Conservation (phyloP, 2,888 invertebrate genomes). For the Eupithecia tripunctaria region DNA sequence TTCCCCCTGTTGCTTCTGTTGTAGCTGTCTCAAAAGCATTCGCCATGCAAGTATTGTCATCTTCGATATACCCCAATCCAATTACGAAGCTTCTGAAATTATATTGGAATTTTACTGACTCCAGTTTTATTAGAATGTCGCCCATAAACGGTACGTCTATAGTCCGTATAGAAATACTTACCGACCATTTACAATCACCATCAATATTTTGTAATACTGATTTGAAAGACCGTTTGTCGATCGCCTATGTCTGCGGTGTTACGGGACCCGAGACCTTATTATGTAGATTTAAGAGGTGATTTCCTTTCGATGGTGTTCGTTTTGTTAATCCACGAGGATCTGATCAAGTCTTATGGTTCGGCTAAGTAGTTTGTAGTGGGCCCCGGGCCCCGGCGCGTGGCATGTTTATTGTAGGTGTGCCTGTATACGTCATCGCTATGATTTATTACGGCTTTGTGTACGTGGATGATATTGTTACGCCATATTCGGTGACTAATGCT, state of each 20-base stretch:
- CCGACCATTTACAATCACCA: slow-evolving; percentile 41
- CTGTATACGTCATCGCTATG: slow-evolving; percentile 49
- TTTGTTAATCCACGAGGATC: slow-evolving; percentile 47
- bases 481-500: slow-evolving; percentile 48
- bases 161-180: slow-evolving; percentile 38
- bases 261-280: slow-evolving; percentile 40
- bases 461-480: slow-evolving; percentile 44
- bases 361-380: slow-evolving; percentile 40
- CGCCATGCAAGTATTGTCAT: neutral
- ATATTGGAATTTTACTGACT: slow-evolving; percentile 30
- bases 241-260: slow-evolving; percentile 41
- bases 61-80: neutral
- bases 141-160: slow-evolving; percentile 40
- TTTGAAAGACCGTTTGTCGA: slow-evolving; percentile 39
- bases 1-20: slow-evolving; percentile 33
- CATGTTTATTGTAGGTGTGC: slow-evolving; percentile 47
- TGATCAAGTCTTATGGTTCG: slow-evolving; percentile 49
- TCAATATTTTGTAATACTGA: slow-evolving; percentile 45
- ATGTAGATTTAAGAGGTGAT: slow-evolving; percentile 40
- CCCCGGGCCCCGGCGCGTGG: slow-evolving; percentile 38
- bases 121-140: slow-evolving; percentile 36
- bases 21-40: slow-evolving; percentile 38
- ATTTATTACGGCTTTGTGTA: slow-evolving; percentile 50
- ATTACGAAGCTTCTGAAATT: slow-evolving; percentile 11
- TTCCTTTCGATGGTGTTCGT: slow-evolving; percentile 37